Conservation (phyloP, 2,888 invertebrate species). For the Parnassius orleans region DNA sequence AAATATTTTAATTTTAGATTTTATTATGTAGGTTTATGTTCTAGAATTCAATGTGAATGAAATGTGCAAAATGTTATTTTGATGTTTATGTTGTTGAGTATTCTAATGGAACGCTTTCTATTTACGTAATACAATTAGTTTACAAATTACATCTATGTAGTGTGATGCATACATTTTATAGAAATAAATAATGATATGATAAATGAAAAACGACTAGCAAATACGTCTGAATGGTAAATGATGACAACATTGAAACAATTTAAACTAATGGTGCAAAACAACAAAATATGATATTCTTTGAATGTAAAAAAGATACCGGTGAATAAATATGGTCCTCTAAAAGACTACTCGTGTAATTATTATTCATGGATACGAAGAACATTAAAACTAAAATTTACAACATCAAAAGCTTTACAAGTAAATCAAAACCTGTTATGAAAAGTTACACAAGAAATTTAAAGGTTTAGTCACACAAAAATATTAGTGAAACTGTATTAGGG, state of each 20-base stretch:
- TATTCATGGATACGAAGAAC: not conserved
- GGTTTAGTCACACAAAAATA: not conserved
- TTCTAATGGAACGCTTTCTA: no score
- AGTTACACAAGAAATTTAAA: not conserved
- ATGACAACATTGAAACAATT: no score
- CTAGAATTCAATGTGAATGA: no score
- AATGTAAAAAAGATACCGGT: not conserved
- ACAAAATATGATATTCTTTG: not conserved
- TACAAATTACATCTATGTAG: no score
- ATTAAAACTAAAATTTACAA: constrained; percentile 20
- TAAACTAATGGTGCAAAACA: constrained; percentile 2
- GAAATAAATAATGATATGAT: no score
- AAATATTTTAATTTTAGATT: constrained; percentile 7
- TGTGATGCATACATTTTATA: no score
- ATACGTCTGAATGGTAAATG: no score
- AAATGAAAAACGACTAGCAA: no score
- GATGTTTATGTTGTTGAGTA: no score
- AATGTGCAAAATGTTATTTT: no score
- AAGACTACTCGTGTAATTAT: constrained; percentile 1
- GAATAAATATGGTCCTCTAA: constrained; percentile 1
- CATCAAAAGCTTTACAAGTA: constrained; percentile 29
- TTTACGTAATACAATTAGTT: no score
- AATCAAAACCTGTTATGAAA: constrained; percentile 1
- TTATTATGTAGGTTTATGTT: no score
- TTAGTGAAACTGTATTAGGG: not conserved